These are phyloP conservation scores for Manacus vitellinus DNA, from an alignment of 2,113 vertebrate species.

Conservation along the genomic window DNA sequence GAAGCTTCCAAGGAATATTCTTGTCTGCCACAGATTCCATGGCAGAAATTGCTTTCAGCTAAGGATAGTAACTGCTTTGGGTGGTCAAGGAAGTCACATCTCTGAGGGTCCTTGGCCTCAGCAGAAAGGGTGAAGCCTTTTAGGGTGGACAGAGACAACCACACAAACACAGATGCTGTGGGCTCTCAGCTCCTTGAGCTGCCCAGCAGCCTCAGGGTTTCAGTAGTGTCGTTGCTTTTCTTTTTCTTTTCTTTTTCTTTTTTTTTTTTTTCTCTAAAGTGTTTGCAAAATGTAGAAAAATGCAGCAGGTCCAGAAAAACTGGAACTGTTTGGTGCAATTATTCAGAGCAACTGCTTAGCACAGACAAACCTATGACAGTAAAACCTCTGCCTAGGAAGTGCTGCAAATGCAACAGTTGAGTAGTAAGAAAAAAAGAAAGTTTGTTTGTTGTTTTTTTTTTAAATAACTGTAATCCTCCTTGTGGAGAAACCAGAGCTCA, in stretches of 20 bases:
- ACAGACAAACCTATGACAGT: background rate
- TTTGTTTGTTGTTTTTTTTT: no score
- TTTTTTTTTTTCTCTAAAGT: background rate
- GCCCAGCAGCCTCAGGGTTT: background rate
- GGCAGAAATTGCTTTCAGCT: background rate
- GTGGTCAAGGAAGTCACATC: background rate
- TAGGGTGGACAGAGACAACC: background rate
- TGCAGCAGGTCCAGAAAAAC: slow-evolving; percentile 81
- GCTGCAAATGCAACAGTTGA: background rate
- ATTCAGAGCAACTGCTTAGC: slow-evolving; percentile 7
- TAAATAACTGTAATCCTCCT: background rate
- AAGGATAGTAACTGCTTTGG: background rate
- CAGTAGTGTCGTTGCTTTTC: background rate
- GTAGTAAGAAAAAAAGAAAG: background rate
- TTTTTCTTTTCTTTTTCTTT: background rate
- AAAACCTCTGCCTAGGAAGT: background rate
- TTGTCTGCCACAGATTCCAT: background rate
- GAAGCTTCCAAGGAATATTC: background rate
- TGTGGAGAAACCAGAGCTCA: background rate
- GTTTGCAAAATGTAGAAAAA: slow-evolving; percentile 70
- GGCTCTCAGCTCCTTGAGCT: background rate
- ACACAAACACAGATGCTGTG: background rate
- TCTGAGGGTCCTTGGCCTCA: no score
- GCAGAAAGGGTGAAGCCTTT: background rate
- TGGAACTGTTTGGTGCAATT: slow-evolving; percentile 63